These are phyloP conservation scores for Cyprinodon brontotheroides DNA, from an alignment of 2,113 vertebrate genomes.

Conservation along the genomic window DNA sequence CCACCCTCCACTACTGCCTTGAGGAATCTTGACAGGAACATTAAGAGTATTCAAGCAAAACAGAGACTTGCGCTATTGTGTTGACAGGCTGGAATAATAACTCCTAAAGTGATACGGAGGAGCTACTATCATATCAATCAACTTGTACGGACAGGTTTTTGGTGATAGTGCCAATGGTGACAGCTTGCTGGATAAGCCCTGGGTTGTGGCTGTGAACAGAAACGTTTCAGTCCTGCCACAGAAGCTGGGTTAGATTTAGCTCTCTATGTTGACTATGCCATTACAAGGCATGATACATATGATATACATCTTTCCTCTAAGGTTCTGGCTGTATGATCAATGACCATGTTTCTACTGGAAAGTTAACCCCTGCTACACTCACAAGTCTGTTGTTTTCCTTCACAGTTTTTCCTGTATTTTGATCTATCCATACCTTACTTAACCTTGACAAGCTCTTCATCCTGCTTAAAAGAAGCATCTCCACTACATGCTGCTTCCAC, in stretches of 20 bases:
- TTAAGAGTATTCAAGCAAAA: constrained; percentile 23
- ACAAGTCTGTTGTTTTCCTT: too few relatives aligned
- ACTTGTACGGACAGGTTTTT: constrained; percentile 21
- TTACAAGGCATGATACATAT: not conserved
- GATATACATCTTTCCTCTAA: not conserved
- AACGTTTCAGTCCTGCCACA: not conserved
- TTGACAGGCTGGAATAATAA: constrained; percentile 22
- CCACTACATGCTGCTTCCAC: too few relatives aligned
- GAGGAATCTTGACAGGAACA: constrained; percentile 25
- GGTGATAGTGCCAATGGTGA: not conserved
- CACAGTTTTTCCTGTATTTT: too few relatives aligned
- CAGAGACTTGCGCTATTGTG: not conserved
- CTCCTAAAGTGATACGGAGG: not conserved
- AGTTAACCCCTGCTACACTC: not conserved
- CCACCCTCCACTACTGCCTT: constrained; percentile 29
- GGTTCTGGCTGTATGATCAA: not conserved
- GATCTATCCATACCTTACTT: too few relatives aligned
- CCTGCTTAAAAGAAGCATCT: too few relatives aligned
- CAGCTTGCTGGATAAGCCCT: not conserved
- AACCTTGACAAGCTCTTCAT: too few relatives aligned
- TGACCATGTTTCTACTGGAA: not conserved
- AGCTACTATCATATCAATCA: constrained; percentile 11
- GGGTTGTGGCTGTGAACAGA: not conserved
- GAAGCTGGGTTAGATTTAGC: not conserved
- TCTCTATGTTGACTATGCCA: not conserved